A percentile compares a stretch with the other conserved stretches of the same genome.
phyloP scores from a whole-genome alignment of 2,113 vertebrate genomes.

The Rostratula benghalensis region DNA sequence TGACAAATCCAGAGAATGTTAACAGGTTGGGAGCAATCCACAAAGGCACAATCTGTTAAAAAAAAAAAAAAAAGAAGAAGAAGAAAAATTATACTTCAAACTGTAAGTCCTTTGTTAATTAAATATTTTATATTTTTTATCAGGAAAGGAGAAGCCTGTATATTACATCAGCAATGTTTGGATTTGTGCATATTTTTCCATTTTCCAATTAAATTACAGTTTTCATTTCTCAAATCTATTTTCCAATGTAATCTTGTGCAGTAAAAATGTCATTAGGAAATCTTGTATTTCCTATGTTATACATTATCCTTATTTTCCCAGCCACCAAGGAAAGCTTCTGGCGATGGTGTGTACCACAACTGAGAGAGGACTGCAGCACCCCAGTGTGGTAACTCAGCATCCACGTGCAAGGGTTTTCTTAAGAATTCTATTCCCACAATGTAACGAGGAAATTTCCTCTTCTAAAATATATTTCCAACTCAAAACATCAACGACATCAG shows the following conservation, averaged over 20 bases:
- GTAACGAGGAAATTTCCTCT: not conserved
- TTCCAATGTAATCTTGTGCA: not conserved
- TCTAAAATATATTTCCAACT: not conserved
- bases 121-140: not conserved
- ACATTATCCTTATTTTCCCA: not conserved
- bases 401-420: not conserved
- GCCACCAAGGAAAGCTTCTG: not conserved
- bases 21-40: conserved; percentile 75
- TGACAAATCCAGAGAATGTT: conserved; percentile 73
- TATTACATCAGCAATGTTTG: not conserved
- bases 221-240: not conserved
- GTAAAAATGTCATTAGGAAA: not conserved
- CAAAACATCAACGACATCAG: not conserved
- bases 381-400: conserved; percentile 45
- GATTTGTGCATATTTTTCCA: not conserved
- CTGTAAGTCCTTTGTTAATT: not conserved
- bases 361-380: conserved; percentile 57
- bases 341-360: not conserved
- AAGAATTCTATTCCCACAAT: not conserved
- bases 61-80: not conserved
- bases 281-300: not conserved
- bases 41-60: conserved; percentile 67
- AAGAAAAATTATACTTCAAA: not conserved
- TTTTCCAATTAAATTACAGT: not conserved
- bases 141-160: not conserved